These are phyloP conservation scores for Megalurothrips usitatus DNA, from an alignment of 2,888 invertebrate species.

Conservation along the genomic window DNA sequence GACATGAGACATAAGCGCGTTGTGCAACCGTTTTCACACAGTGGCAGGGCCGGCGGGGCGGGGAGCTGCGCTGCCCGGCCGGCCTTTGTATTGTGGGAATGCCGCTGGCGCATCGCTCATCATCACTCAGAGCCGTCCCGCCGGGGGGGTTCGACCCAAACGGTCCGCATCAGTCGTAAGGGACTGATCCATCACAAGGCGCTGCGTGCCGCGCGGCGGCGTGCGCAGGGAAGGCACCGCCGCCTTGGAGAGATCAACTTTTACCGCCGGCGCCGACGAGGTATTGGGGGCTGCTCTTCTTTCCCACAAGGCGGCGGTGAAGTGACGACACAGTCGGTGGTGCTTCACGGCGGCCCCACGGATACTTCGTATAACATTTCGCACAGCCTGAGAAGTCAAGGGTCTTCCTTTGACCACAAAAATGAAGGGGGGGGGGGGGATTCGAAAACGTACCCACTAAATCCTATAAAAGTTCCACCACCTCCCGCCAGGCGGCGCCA, in stretches of 20 bases:
- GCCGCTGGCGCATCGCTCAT: not conserved
- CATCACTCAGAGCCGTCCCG: constrained; percentile 23
- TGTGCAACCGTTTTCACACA: constrained; percentile 6
- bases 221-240: not conserved
- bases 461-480: not conserved
- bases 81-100: constrained; percentile 7
- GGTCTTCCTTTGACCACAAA: not conserved
- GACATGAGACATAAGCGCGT: not conserved
- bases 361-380: constrained; percentile 23
- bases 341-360: not conserved
- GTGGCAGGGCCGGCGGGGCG: not conserved
- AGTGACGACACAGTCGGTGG: not conserved
- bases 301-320: not conserved
- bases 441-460: not conserved
- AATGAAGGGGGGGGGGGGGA: not conserved
- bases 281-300: not conserved
- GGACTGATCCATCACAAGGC: constrained; percentile 17
- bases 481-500: not conserved
- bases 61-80: not conserved
- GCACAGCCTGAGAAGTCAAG: constrained; percentile 15
- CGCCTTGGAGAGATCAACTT: constrained; percentile 23
- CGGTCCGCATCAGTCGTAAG: not conserved
- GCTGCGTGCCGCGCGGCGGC: not conserved
- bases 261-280: not conserved
- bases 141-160: not conserved